Evolutionary conservation across 1,140 invertebrate genomes (phyloP).

Genomic region (Drosophila baimaii): DNA sequence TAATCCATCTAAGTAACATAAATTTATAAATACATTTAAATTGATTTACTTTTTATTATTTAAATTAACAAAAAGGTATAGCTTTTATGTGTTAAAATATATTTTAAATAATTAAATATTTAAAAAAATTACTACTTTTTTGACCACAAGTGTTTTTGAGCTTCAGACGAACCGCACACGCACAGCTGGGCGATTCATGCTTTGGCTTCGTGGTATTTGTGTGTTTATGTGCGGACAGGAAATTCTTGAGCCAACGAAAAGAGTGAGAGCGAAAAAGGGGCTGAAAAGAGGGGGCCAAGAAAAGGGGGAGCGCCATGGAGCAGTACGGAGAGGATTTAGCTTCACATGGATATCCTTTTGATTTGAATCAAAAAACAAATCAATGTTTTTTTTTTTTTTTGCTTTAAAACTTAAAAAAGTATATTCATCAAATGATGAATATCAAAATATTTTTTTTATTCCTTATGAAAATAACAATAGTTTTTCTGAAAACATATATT

Average conservation of each 20-base stretch:
- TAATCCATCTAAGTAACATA: neutral
- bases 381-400: no score
- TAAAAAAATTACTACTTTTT: neutral
- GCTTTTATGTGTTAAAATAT: no score
- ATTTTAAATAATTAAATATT: neutral
- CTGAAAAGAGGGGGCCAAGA: neutral
- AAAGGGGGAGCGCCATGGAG: neutral
- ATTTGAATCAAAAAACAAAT: no score
- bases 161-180: constrained; percentile 9
- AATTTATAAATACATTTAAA: neutral
- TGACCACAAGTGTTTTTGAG: constrained; percentile 5
- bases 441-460: no score
- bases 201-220: constrained; percentile 40
- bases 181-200: constrained; percentile 49
- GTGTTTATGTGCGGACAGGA: constrained; percentile 59
- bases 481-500: no score
- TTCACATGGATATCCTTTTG: neutral
- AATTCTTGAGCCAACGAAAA: constrained; percentile 61
- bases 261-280: neutral
- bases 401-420: no score
- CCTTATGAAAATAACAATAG: no score
- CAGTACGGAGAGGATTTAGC: neutral
- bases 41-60: neutral
- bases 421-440: no score
- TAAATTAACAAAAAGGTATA: neutral